phyloP scores from a whole-genome alignment of 1,140 invertebrate species.

The Arctopsyche grandis region DNA sequence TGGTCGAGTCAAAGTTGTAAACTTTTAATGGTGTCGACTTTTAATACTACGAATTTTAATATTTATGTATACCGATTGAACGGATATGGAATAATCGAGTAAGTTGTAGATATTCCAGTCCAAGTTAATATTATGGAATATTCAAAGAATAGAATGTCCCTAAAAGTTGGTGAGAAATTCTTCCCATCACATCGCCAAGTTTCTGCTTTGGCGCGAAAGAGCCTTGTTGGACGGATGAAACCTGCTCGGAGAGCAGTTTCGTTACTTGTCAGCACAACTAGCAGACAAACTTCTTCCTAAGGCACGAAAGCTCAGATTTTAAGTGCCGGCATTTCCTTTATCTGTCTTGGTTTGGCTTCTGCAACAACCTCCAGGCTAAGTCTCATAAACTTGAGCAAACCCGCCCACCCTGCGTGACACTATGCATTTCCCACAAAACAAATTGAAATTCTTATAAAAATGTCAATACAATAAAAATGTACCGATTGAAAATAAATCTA shows the following conservation, averaged over 20 bases:
- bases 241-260: conserved; percentile 9
- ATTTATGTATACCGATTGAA: no score
- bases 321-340: conserved; percentile 34
- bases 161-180: conserved; percentile 24
- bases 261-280: conserved; percentile 31
- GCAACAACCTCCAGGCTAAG: conserved; percentile 16
- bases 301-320: conserved; percentile 21
- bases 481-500: no score
- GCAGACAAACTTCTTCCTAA: conserved; percentile 8
- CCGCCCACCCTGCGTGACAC: neutral
- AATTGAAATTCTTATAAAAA: neutral
- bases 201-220: conserved; percentile 15
- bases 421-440: conserved; percentile 17
- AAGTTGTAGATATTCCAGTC: neutral
- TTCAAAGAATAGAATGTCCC: neutral
- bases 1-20: neutral
- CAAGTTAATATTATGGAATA: neutral
- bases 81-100: neutral
- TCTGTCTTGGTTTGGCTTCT: conserved; percentile 18
- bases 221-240: neutral
- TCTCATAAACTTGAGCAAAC: conserved; percentile 24
- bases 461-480: no score
- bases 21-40: no score
- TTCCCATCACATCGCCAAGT: conserved; percentile 8
- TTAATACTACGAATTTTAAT: no score